phyloP scores from a whole-genome alignment of 2,888 invertebrate genomes.

The Aleiodes testaceus region DNA sequence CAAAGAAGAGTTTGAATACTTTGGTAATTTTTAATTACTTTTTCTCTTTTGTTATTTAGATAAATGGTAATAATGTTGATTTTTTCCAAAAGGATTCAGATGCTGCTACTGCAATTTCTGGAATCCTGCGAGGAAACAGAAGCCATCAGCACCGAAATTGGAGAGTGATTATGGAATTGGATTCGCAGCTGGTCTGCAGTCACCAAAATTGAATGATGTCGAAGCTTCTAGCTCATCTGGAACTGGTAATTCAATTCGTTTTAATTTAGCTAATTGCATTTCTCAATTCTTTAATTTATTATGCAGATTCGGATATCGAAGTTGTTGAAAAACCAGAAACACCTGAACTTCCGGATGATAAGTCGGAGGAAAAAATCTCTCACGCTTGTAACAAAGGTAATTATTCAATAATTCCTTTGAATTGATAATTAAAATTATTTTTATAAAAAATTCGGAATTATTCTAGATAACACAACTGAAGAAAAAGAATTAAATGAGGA shows the following conservation, averaged over 20 bases:
- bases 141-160: slow-evolving; percentile 83
- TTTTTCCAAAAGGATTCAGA: slow-evolving; percentile 78
- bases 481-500: slow-evolving; percentile 13
- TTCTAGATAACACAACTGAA: slow-evolving; percentile 25
- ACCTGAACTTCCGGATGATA: slow-evolving; percentile 50
- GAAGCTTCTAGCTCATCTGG: slow-evolving; percentile 50
- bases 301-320: slow-evolving; percentile 69
- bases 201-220: slow-evolving; percentile 38
- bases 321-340: slow-evolving; percentile 66
- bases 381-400: slow-evolving; percentile 33
- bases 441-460: neutral
- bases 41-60: no score
- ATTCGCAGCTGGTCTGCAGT: slow-evolving; percentile 40
- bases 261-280: neutral
- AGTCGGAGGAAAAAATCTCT: slow-evolving; percentile 45
- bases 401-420: neutral
- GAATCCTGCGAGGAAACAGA: slow-evolving; percentile 92
- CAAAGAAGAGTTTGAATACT: slow-evolving; percentile 81
- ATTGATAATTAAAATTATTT: neutral
- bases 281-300: slow-evolving; percentile 37
- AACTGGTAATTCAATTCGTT: slow-evolving; percentile 3
- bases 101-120: slow-evolving; percentile 92
- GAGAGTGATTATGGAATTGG: slow-evolving; percentile 59
- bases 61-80: neutral
- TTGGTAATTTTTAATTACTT: slow-evolving; percentile 70